phyloP scores from a whole-genome alignment of 2,888 invertebrate genomes.

The Lutraria lutraria region DNA sequence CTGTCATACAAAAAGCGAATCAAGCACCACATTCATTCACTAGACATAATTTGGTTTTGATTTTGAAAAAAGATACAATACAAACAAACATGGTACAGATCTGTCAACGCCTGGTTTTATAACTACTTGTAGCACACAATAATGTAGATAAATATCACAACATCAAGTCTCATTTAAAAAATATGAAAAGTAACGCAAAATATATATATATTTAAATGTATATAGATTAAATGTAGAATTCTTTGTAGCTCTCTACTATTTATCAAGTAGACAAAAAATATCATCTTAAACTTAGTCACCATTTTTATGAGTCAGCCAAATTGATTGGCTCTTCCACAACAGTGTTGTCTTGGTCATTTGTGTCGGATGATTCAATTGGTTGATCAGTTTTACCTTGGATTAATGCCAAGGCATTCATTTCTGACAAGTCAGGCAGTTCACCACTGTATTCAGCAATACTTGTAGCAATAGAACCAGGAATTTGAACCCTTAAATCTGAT shows the following conservation, averaged over 20 bases:
- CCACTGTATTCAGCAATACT: slow-evolving; percentile 68
- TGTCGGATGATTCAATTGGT: slow-evolving; percentile 50
- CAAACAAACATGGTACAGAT: slow-evolving; percentile 12
- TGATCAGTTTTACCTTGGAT: slow-evolving; percentile 67
- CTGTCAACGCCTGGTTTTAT: background rate
- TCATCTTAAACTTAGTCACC: slow-evolving; percentile 8
- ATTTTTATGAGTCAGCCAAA: slow-evolving; percentile 63
- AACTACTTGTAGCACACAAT: slow-evolving; percentile 41
- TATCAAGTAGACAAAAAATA: slow-evolving; percentile 12
- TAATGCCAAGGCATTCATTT: slow-evolving; percentile 67
- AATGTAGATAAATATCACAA: slow-evolving; percentile 44
- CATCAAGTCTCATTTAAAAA: slow-evolving; percentile 33
- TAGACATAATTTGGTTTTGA: background rate
- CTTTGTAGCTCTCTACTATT: slow-evolving; percentile 8
- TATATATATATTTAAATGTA: slow-evolving; percentile 33
- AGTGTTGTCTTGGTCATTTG: slow-evolving; percentile 50
- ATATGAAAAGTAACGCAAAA: slow-evolving; percentile 47
- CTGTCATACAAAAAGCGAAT: slow-evolving; percentile 3
- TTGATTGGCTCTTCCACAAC: slow-evolving; percentile 68
- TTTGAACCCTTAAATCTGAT: slow-evolving; percentile 62
- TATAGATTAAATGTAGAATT: slow-evolving; percentile 20
- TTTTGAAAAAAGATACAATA: background rate
- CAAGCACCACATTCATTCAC: background rate
- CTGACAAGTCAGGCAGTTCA: slow-evolving; percentile 67
- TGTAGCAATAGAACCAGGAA: slow-evolving; percentile 62